A percentile compares a stretch with the other conserved stretches of the same genome.
phyloP scores from a whole-genome alignment of 1,140 invertebrate genomes.

The Micrasema longulum region DNA sequence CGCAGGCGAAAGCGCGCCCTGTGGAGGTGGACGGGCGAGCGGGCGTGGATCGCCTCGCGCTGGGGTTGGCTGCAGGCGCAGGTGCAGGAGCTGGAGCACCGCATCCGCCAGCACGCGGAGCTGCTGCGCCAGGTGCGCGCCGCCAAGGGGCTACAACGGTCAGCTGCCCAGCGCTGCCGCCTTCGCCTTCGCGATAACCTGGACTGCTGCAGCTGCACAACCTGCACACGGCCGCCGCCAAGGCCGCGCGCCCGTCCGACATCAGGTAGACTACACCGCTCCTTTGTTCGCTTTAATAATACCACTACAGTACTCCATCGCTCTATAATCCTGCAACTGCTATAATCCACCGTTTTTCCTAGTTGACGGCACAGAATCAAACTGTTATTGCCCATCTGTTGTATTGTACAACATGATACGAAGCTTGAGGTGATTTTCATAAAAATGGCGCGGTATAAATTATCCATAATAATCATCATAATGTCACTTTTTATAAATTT shows the following conservation, averaged over 20 bases:
- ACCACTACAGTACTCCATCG: no score
- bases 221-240: constrained; percentile 78
- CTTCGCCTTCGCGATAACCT: constrained; percentile 72
- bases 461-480: no score
- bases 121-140: constrained; percentile 74
- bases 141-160: constrained; percentile 69
- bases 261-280: constrained; percentile 57
- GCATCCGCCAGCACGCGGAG: constrained; percentile 89
- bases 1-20: constrained; percentile 83
- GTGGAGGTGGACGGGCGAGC: constrained; percentile 86
- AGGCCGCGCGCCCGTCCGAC: constrained; percentile 75
- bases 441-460: no score
- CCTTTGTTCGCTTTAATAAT: no score
- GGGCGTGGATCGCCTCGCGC: constrained; percentile 83
- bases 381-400: no score
- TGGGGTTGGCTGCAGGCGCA: constrained; percentile 95
- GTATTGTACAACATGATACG: no score
- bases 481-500: no score
- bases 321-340: no score
- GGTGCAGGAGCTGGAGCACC: constrained; percentile 91
- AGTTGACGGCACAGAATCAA: no score
- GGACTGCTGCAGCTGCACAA: constrained; percentile 76
- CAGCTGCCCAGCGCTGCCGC: constrained; percentile 70
- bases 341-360: no score
- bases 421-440: no score